Base-by-base conservation (phyloP, 30 jellyfish, hydroid and myxozoan species). In the Pelagia noctiluca region DNA sequence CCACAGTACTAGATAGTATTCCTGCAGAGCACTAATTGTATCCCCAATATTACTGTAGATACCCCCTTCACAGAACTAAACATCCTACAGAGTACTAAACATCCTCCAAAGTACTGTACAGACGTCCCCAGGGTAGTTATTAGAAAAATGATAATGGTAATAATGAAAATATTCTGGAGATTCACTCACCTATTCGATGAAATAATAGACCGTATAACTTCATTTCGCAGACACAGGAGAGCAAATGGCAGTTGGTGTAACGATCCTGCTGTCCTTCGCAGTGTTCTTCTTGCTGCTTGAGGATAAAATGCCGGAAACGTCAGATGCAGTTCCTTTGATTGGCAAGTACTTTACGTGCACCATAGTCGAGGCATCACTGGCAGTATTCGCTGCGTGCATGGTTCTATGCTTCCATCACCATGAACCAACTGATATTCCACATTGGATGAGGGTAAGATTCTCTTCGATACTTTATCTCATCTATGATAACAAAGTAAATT, bases 221-320 rank as follows among this genome's bases (percentile, higher is more conserved):
- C 67, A 19, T 62, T 23, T 52, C 78, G 46, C 83, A 88, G 97
- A 88, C 38, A 88, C 97, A 54, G 97, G 97, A 2, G 97, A 88
- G 37, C 92, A 80, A 72, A 88, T 88, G 97, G 97, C 97, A 13
- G 97, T 88, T 19, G 97, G 93, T 1, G 92, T 88, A 13, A 88
- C 97, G 16, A 79, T 88, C 36, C 80, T 88, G 38, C 76, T 88
- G 50, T 88, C 97, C 28, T 68, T 75, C 75, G 97, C 97, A 2
- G 97, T 88, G 63, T 88, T 88, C 86, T 88, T 88, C 77, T 69
- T 88, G 32, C 81, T 88, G n/a, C 93, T 88, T 23, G 97, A 88
- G 57, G 89, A 71, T 0, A 88, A 88, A 50, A 80, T 88, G 92
- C 97, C 97, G 3, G 97, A 88, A 65, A 88, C 97, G 4, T 88